These are phyloP conservation scores for Eleutherodactylus coqui DNA, from an alignment of 2,797 vertebrate species.

Conservation along the genomic window DNA sequence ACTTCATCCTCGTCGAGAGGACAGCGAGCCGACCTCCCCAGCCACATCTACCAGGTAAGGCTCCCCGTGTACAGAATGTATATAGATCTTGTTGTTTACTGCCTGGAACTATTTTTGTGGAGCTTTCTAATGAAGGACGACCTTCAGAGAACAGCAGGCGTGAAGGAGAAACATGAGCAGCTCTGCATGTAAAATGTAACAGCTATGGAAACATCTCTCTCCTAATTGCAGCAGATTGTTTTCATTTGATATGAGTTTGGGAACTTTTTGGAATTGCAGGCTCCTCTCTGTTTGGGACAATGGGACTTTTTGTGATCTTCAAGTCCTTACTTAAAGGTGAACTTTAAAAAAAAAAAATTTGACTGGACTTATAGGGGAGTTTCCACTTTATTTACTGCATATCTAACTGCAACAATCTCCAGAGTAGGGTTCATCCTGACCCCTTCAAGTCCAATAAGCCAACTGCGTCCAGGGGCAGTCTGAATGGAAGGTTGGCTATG, in stretches of 20 bases:
- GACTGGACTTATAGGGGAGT: not conserved
- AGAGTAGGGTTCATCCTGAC: too few species aligned
- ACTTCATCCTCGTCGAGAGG: slow-evolving; percentile 67
- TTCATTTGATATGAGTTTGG: too few species aligned
- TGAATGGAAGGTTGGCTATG: not conserved
- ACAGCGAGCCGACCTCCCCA: slow-evolving; percentile 66
- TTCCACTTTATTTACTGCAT: not conserved
- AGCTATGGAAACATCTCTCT: not conserved
- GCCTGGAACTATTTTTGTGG: not conserved
- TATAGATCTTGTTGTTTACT: not conserved
- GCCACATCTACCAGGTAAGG: slow-evolving; percentile 61
- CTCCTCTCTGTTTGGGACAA: not conserved
- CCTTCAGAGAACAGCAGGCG: not conserved
- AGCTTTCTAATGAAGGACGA: not conserved
- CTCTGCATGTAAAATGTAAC: not conserved
- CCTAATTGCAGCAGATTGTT: not conserved
- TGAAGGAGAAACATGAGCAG: not conserved
- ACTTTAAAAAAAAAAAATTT: not conserved
- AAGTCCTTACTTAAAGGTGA: not conserved
- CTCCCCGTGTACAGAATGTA: not conserved
- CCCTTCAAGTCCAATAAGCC: too few species aligned
- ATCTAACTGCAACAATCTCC: not conserved
- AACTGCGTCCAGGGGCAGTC: not conserved
- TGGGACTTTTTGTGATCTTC: not conserved
- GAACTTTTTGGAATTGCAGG: not conserved